Conservation (phyloP, 2,888 invertebrate species). For the Baccha elongata region DNA sequence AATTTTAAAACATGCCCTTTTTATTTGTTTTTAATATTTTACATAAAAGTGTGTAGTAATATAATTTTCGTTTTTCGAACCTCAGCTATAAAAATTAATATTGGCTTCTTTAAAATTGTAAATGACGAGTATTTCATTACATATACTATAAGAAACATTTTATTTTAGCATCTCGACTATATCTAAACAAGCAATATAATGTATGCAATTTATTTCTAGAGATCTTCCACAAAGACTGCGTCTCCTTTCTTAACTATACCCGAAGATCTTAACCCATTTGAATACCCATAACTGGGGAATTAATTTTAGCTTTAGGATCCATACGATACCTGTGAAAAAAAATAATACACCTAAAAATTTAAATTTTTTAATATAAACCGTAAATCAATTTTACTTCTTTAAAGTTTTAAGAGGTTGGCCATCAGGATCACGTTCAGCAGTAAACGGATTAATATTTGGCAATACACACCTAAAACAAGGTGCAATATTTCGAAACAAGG, state of each 20-base stretch:
- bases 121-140: too few relatives aligned
- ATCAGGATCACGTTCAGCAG: conserved; percentile 85
- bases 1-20: too few relatives aligned
- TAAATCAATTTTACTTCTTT: conserved; percentile 83
- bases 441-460: conserved; percentile 87
- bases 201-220: conserved; percentile 45
- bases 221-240: conserved; percentile 82
- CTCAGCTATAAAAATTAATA: too few relatives aligned
- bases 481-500: conserved; percentile 76
- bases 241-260: conserved; percentile 83
- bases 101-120: too few relatives aligned
- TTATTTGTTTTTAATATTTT: neutral
- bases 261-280: conserved; percentile 83
- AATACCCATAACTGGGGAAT: conserved; percentile 83
- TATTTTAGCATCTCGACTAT: too few relatives aligned
- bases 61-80: too few relatives aligned
- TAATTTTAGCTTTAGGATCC: neutral
- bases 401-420: conserved; percentile 87
- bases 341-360: conserved; percentile 41
- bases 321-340: conserved; percentile 50
- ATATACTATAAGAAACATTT: too few relatives aligned
- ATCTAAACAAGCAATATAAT: too few relatives aligned
- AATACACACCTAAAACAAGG: conserved; percentile 85
- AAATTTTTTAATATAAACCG: neutral
- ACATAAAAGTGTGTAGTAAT: too few relatives aligned